Evolutionary conservation across 2,888 invertebrate species (phyloP).

Genomic region (Xylota sylvarum): DNA sequence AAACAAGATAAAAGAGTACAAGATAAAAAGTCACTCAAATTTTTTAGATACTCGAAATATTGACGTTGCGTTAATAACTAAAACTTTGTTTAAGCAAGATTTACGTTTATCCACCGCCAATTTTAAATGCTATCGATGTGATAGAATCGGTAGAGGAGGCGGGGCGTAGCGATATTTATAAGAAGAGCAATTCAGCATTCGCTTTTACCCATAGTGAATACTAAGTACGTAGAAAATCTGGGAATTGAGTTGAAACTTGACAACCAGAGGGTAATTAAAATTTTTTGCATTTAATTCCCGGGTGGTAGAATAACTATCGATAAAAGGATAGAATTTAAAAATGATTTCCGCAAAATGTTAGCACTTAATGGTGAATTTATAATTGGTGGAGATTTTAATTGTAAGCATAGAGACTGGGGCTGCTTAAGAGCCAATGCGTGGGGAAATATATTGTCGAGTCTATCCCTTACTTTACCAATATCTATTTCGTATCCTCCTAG

Average conservation of each 20-base stretch:
- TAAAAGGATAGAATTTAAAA: background rate
- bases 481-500: background rate
- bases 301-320: background rate
- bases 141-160: slow-evolving; percentile 1
- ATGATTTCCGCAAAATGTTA: background rate
- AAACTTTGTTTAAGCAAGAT: slow-evolving; percentile 7
- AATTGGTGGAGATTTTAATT: background rate
- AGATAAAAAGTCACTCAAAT: too few species aligned
- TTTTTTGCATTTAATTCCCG: background rate
- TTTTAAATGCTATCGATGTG: slow-evolving; percentile 16
- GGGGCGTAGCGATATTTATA: slow-evolving; percentile 6
- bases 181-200: slow-evolving; percentile 28
- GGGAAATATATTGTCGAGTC: background rate
- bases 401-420: background rate
- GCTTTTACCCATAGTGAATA: background rate
- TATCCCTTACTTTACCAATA: background rate
- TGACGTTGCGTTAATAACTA: too few species aligned
- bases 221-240: too few species aligned
- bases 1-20: too few species aligned
- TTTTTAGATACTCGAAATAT: too few species aligned
- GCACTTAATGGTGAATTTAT: background rate
- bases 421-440: background rate
- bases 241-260: background rate
- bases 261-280: background rate
- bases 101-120: background rate